A percentile compares a stretch with the other conserved stretches of the same genome.
phyloP scores from a whole-genome alignment of 1,140 invertebrate genomes.

The Drosophila melanica region DNA sequence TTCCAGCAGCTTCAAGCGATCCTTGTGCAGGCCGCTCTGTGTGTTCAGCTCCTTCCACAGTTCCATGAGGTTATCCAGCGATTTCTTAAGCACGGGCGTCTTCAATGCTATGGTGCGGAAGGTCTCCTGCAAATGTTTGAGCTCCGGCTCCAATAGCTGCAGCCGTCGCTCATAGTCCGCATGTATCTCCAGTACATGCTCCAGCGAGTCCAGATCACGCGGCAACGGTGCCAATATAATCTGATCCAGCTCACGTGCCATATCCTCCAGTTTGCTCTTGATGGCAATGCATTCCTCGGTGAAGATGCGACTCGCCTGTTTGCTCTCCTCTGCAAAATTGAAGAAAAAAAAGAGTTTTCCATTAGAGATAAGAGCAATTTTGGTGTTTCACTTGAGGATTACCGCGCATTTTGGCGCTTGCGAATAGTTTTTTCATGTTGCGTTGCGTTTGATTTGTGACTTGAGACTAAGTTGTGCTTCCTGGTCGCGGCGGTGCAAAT shows the following conservation, averaged over 20 bases:
- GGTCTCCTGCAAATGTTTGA: constrained; percentile 92
- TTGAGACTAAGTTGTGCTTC: constrained; percentile 63
- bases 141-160: constrained; percentile 89
- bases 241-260: constrained; percentile 92
- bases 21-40: constrained; percentile 81
- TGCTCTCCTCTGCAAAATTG: constrained; percentile 89
- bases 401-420: constrained; percentile 73
- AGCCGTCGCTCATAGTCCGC: constrained; percentile 93
- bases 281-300: constrained; percentile 93
- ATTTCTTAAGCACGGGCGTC: constrained; percentile 95
- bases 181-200: constrained; percentile 94
- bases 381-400: constrained; percentile 7
- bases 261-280: constrained; percentile 92
- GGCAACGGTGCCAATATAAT: constrained; percentile 92
- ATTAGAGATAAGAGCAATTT: background rate
- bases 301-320: constrained; percentile 93
- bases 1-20: constrained; percentile 93
- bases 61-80: constrained; percentile 92
- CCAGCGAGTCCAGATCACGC: constrained; percentile 92
- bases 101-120: constrained; percentile 93
- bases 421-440: constrained; percentile 77
- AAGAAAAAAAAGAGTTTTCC: no score
- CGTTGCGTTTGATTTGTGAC: constrained; percentile 28
- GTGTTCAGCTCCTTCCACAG: constrained; percentile 92
- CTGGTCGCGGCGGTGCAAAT: constrained; percentile 45